phyloP scores from a whole-genome alignment of 92 coral and sea anemone genomes.

The Paramuricea clavata region DNA sequence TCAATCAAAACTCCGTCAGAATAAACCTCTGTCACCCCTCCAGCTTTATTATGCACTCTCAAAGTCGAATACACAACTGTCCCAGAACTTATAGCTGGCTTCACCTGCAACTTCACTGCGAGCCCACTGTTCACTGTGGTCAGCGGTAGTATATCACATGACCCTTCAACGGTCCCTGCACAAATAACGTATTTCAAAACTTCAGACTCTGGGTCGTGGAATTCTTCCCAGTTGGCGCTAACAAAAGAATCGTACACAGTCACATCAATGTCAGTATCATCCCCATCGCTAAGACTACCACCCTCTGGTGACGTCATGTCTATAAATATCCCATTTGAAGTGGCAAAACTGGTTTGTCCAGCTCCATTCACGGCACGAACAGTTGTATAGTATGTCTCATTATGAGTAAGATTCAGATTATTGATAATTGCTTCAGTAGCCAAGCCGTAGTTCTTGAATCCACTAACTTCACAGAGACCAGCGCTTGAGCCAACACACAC shows the following conservation, averaged over 20 bases:
- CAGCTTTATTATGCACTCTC: slow-evolving; percentile 83
- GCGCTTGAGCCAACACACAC: slow-evolving; percentile 85
- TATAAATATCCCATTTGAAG: slow-evolving; percentile 80
- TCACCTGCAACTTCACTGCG: slow-evolving; percentile 74
- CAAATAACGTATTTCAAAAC: slow-evolving; percentile 84
- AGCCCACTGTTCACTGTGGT: slow-evolving; percentile 55
- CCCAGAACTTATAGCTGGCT: slow-evolving; percentile 80
- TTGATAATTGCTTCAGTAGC: slow-evolving; percentile 57
- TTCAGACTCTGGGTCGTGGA: slow-evolving; percentile 82
- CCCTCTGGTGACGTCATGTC: slow-evolving; percentile 91
- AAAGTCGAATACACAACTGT: slow-evolving; percentile 78
- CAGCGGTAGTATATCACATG: slow-evolving; percentile 83
- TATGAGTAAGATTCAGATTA: slow-evolving; percentile 78
- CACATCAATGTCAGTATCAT: slow-evolving; percentile 71
- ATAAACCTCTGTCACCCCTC: slow-evolving; percentile 73
- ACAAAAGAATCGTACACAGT: slow-evolving; percentile 79
- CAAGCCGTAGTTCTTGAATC: slow-evolving; percentile 67
- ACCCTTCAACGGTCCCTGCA: slow-evolving; percentile 80
- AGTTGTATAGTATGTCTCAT: slow-evolving; percentile 74
- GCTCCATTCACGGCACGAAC: slow-evolving; percentile 83
- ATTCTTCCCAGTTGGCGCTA: slow-evolving; percentile 91
- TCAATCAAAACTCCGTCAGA: slow-evolving; percentile 90
- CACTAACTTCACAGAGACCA: slow-evolving; percentile 75
- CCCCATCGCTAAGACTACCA: slow-evolving; percentile 79
- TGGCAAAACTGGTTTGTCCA: slow-evolving; percentile 72